These are phyloP conservation scores for Nyleta sp. DNA, from an alignment of 2,888 invertebrate species.

Conservation along the genomic window DNA sequence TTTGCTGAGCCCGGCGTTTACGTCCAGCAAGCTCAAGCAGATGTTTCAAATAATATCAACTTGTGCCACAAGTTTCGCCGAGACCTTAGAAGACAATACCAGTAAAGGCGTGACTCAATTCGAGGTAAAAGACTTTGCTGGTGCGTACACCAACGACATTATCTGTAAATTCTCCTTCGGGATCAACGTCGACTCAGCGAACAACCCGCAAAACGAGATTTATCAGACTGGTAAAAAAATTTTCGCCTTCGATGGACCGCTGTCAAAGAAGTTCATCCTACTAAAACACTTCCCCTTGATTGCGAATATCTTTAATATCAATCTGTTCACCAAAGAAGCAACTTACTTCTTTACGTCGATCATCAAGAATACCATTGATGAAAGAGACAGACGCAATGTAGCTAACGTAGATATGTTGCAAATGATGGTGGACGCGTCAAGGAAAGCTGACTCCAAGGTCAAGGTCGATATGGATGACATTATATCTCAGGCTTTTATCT, in stretches of 20 bases:
- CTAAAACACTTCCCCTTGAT: conserved; percentile 45
- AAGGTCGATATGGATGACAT: conserved; percentile 73
- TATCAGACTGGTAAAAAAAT: conserved; percentile 68
- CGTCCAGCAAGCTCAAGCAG: conserved; percentile 84
- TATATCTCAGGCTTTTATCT: conserved; percentile 81
- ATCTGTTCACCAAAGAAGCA: conserved; percentile 54
- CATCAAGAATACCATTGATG: conserved; percentile 48
- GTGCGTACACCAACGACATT: conserved; percentile 76
- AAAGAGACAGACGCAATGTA: conserved; percentile 61
- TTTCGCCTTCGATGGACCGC: conserved; percentile 51
- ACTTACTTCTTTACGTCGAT: background rate
- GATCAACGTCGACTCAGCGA: conserved; percentile 71
- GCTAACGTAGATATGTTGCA: background rate
- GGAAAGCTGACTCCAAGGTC: conserved; percentile 24
- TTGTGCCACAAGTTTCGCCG: conserved; percentile 72
- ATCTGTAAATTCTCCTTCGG: conserved; percentile 70
- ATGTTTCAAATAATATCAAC: conserved; percentile 83
- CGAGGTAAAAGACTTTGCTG: conserved; percentile 74
- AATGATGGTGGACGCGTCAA: background rate
- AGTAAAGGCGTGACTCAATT: conserved; percentile 58
- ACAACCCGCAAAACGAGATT: conserved; percentile 75
- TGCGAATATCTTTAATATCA: conserved; percentile 30
- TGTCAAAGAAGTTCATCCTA: conserved; percentile 30
- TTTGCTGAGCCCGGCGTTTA: conserved; percentile 84
- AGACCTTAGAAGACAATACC: conserved; percentile 66